Conservation (phyloP, 1,140 invertebrate species). For the Papilio polytes region DNA sequence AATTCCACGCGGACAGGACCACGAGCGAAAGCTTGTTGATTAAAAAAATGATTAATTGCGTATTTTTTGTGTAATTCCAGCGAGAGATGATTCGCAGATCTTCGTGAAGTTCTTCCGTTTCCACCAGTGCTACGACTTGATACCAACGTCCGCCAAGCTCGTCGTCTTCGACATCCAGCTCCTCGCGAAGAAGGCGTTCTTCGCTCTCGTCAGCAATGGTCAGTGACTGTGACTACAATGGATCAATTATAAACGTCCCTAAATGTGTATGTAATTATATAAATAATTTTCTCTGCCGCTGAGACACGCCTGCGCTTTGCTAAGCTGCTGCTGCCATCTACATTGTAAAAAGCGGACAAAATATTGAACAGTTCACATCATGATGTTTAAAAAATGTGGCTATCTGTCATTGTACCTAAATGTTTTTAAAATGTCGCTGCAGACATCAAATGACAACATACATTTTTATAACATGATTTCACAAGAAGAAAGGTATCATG, state of each 20-base stretch:
- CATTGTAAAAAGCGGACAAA: not conserved
- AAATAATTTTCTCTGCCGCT: not conserved
- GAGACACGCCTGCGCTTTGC: not conserved
- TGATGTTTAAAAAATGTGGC: not conserved
- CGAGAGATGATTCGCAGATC: constrained; percentile 97
- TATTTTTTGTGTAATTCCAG: constrained; percentile 86
- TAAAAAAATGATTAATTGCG: not conserved
- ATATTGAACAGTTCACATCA: not conserved
- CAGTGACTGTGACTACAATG: constrained; percentile 66
- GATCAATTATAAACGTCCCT: constrained; percentile 30
- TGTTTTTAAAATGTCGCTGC: not conserved
- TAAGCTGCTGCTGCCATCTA: not conserved
- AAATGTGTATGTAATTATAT: constrained; percentile 36
- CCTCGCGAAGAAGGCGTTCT: constrained; percentile 99
- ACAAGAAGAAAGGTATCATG: not conserved
- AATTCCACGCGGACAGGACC: no score
- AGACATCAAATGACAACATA: no score
- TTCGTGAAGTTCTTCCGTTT: constrained; percentile 99
- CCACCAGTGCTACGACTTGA: constrained; percentile 99
- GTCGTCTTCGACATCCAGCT: constrained; percentile 99
- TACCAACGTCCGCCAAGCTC: constrained; percentile 99
- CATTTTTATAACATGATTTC: not conserved
- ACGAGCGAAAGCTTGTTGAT: no score
- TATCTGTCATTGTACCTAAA: not conserved
- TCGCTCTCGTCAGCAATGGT: constrained; percentile 99